Evolutionary conservation across 1,140 invertebrate species (phyloP).

Genomic region (Calliphora vicina): DNA sequence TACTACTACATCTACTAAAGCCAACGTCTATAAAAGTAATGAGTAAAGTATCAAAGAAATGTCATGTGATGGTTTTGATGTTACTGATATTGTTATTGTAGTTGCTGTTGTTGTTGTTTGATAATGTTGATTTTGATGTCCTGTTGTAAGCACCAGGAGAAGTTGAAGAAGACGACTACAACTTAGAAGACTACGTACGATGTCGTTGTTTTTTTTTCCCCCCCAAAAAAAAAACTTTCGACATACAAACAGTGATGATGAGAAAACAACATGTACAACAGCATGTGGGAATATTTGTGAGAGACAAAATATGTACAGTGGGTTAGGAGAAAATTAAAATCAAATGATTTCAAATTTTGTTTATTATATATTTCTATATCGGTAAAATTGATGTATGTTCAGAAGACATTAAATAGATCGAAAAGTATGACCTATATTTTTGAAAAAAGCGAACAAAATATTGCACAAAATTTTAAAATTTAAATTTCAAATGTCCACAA

Average conservation of each 20-base stretch:
- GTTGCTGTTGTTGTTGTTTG: constrained; percentile 12
- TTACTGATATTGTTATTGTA: constrained; percentile 11
- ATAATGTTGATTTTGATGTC: constrained; percentile 25
- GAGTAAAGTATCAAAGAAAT: constrained; percentile 19
- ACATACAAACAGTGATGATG: not conserved
- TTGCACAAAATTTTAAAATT: too few species aligned
- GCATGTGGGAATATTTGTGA: constrained; percentile 4
- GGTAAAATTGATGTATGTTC: too few species aligned
- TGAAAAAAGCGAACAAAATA: too few species aligned
- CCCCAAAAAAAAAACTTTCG: not conserved
- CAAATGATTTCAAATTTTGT: too few species aligned
- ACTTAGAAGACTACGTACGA: not conserved
- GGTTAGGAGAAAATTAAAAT: not conserved
- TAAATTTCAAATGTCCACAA: too few species aligned
- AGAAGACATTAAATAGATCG: too few species aligned
- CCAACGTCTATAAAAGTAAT: constrained; percentile 1
- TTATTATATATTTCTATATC: too few species aligned
- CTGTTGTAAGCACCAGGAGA: not conserved
- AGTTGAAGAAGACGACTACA: not conserved
- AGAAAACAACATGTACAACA: not conserved
- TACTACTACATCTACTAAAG: not conserved
- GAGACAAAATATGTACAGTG: not conserved
- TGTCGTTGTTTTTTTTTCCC: not conserved
- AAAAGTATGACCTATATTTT: too few species aligned
- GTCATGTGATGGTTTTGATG: constrained; percentile 18